Percentiles rank a stretch among this genome's conserved stretches.
These are phyloP conservation scores for Larimichthys crocea DNA, from an alignment of 2,113 vertebrate genomes.

Conservation along the genomic window DNA sequence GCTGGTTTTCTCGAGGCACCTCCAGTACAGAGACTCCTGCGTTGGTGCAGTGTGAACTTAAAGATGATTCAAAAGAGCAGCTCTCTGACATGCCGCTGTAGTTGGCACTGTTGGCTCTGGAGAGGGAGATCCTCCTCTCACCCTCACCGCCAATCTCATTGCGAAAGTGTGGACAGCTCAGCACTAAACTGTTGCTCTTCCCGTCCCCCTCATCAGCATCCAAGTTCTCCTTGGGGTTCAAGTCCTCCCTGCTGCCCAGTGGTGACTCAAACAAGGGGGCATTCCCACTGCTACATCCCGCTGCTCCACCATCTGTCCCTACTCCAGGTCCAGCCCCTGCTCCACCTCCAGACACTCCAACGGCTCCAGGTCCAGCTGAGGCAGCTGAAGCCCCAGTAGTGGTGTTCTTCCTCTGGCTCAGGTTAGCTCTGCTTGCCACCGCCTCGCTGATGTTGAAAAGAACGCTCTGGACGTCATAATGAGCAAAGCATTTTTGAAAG, in stretches of 20 bases:
- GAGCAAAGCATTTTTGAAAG: conserved; percentile 96
- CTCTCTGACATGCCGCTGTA: conserved; percentile 89
- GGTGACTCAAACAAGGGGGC: conserved; percentile 88
- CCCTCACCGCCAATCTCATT: conserved; percentile 97
- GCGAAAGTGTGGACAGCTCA: conserved; percentile 93
- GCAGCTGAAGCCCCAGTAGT: conserved; percentile 97
- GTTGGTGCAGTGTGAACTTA: conserved; percentile 98
- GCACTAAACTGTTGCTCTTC: conserved; percentile 92
- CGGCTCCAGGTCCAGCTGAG: conserved; percentile 79
- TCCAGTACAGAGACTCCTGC: conserved; percentile 97
- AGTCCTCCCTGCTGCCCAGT: conserved; percentile 93
- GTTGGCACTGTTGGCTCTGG: conserved; percentile 89
- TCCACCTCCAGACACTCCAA: conserved; percentile 35
- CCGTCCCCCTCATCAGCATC: conserved; percentile 96
- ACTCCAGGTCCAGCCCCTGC: conserved; percentile 28
- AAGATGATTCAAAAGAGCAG: conserved; percentile 95
- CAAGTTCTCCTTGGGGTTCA: conserved; percentile 94
- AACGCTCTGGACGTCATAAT: conserved; percentile 97
- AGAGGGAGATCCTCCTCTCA: conserved; percentile 93
- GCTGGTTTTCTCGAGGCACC: conserved; percentile 94
- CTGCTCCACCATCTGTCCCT: conserved; percentile 58
- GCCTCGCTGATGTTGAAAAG: conserved; percentile 97
- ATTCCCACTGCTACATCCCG: conserved; percentile 68
- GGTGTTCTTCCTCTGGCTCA: conserved; percentile 94
- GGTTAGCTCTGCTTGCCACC: conserved; percentile 88